Evolutionary conservation across 2,797 vertebrate genomes (phyloP).

Genomic region (Artibeus jamaicensis): DNA sequence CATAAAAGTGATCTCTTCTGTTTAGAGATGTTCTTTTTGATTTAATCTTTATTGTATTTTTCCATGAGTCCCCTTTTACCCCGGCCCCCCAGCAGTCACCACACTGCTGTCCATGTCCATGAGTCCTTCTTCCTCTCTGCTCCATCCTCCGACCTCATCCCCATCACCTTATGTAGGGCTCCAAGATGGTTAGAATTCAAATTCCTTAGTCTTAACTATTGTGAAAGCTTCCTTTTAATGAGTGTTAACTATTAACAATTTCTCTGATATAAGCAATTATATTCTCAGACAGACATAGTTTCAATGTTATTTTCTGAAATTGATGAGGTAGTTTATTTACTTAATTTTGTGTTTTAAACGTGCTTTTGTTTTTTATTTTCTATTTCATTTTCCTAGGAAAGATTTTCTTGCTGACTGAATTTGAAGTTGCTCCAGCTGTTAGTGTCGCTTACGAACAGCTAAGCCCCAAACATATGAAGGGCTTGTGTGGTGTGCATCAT

Average conservation of each 20-base stretch:
- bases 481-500: neutral
- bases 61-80: neutral
- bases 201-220: neutral
- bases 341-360: constrained; percentile 40
- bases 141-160: neutral
- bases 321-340: neutral
- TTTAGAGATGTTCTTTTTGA: neutral
- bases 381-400: neutral
- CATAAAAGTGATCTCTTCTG: neutral
- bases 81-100: neutral
- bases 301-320: constrained; percentile 32
- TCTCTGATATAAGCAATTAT: neutral
- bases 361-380: neutral
- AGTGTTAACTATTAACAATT: neutral
- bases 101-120: neutral
- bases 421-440: neutral
- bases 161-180: neutral
- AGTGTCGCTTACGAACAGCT: neutral
- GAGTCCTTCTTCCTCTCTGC: neutral
- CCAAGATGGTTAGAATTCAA: constrained; percentile 2
- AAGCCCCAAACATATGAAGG: neutral
- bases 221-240: neutral
- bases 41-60: neutral
- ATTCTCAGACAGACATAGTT: constrained; percentile 35
- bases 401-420: neutral